Base-by-base conservation (phyloP, 2,888 invertebrate genomes). In the Drosophila seclusa region DNA sequence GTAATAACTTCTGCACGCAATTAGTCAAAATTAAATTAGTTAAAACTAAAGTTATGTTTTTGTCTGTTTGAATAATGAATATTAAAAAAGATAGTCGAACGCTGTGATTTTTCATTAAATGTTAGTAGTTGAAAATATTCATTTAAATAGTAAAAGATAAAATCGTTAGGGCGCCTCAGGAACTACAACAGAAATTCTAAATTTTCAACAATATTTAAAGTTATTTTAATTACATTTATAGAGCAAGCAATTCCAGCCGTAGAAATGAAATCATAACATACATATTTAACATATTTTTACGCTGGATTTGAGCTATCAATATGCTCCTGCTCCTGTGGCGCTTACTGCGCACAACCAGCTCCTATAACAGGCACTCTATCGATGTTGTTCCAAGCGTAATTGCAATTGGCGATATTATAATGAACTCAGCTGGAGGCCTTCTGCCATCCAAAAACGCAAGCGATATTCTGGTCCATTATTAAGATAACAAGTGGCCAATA, bases 371-470 rank as follows among this genome's bases (percentile, higher is more conserved):
- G 40, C 64, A 59, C 58, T 52, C 27, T 40, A 61, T 64, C 54
- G 38, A 53, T 80, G 68, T 80, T 76, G 49, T 65, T 65, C 36
- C 65, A 68, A 60, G 71, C 68, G 62, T 75, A 79, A 78, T 80
- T 76, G 80, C 50, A 71, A 65, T 76, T 68, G 62, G 62, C 70
- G 54, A 52, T 36, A n/a, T 24, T 60, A 45, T 78, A 68, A 73
- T 53, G 24, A 49, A 29, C 52, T 52, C 75, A 74, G 79, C 75
- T 78, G 69, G 62, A 53, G 60, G 66, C 69, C 50, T 29, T 63
- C 57, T 4, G 27, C 38, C 49, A 34, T 62, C 53, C 21, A 42
- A 58, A 45, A 45, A 45, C 61, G 32, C 55, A 29, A 40, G 29
- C 68, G 48, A 24, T 27, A 5, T 62, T 34, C 49, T 58, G 52